Evolutionary conservation across 2,797 vertebrate genomes (phyloP).

Genomic region (Myripristis jacobus): DNA sequence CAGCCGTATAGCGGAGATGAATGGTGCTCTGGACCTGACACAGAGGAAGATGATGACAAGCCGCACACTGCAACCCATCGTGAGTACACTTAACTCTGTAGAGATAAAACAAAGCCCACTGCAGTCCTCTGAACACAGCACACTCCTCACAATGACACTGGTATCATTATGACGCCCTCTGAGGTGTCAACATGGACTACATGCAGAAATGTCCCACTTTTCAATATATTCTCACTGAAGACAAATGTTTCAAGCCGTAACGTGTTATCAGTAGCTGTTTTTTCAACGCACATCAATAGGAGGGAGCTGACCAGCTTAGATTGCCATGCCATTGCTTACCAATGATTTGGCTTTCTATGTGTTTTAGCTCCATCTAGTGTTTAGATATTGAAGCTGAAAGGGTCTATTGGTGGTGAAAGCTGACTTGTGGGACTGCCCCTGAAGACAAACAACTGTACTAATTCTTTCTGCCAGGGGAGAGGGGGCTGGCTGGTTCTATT

Average conservation of each 20-base stretch:
- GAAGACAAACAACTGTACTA: conserved; percentile 5
- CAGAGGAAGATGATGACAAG: conserved; percentile 96
- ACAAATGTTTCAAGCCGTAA: neutral
- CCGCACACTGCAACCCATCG: conserved; percentile 87
- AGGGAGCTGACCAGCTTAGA: conserved; percentile 12
- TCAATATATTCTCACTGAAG: neutral
- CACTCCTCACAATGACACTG: conserved; percentile 16
- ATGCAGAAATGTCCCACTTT: conserved; percentile 22
- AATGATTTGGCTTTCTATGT: conserved; percentile 53
- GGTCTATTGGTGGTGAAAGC: neutral
- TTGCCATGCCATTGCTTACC: neutral
- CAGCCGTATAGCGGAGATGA: conserved; percentile 98
- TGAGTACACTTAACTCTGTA: conserved; percentile 79
- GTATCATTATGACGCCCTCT: conserved; percentile 23
- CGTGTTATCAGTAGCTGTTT: conserved; percentile 1
- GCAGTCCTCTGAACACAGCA: conserved; percentile 10
- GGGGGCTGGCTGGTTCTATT: conserved; percentile 84
- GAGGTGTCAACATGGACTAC: conserved; percentile 5
- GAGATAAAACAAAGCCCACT: conserved; percentile 3
- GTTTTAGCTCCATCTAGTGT: conserved; percentile 81
- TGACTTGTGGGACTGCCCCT: neutral
- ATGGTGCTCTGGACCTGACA: conserved; percentile 97
- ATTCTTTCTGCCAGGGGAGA: conserved; percentile 82
- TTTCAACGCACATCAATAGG: conserved; percentile 27
- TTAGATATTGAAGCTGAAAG: conserved; percentile 13